Evolutionary conservation across 2,888 invertebrate genomes (phyloP), one percentile per base, ranked within the genome.

Genomic region (Zonitis immaculata): DNA sequence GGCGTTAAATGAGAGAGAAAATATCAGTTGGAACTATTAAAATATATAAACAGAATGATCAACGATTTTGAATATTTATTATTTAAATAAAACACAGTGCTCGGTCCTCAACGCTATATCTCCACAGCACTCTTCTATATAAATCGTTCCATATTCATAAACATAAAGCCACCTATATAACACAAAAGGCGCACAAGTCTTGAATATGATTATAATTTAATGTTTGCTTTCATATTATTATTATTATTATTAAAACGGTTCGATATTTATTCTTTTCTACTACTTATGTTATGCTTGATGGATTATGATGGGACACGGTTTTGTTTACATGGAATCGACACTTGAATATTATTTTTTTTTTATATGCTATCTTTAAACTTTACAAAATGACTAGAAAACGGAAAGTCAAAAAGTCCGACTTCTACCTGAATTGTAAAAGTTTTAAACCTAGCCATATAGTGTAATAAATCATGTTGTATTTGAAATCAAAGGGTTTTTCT

Each of bases 61-160:
- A 54, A 51, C n/a, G 47, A 9, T 54, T 47, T 48, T 62, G 62
- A 60, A 62, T 61, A 61, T 35, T 35, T 35, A 35, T 35, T 32
- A 32, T 32, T 35, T 35, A 59, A n/a, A n/a, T 57, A 57, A 56
- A 59, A 54, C 44, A 47, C 46, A 50, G 30, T 20, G 39, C 42
- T n/a, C 48, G 52, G 47, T 35, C 35, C 35, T 35, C 16, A n/a
- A n/a, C n/a, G n/a, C n/a, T 35, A 9, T 35, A 6, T 35, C 6
- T 35, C 16, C 9, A 35, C 8, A 35, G 2, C 2, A 35, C 35
- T 16, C 35, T 35, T 35, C 35, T 35, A 35, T 35, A 35, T 35
- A 35, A 53, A 56, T 51, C 49, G 47, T 57, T 61, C 55, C 59
- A 61, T 61, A 61, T 61, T 61, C 61, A 61, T 61, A 56, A 54